phyloP scores from a whole-genome alignment of 2,888 invertebrate genomes.

The Eupithecia tripunctaria region DNA sequence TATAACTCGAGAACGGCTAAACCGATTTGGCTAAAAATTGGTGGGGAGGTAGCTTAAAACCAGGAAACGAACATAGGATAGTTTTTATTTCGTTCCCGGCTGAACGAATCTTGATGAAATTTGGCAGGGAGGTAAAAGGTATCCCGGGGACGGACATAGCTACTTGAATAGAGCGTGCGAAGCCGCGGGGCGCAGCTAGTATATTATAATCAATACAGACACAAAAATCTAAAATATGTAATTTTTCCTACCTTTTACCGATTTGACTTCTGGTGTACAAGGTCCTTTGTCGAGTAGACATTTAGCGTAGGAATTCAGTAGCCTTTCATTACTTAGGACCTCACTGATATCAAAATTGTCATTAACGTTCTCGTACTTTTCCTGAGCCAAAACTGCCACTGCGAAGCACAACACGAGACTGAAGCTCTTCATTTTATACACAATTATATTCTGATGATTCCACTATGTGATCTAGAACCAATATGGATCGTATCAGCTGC shows the following conservation, averaged over 20 bases:
- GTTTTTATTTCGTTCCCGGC: too few species aligned
- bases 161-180: too few species aligned
- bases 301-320: slow-evolving; percentile 87
- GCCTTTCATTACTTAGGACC: slow-evolving; percentile 86
- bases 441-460: slow-evolving; percentile 26
- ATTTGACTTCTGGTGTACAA: slow-evolving; percentile 89
- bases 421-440: slow-evolving; percentile 58
- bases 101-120: too few species aligned
- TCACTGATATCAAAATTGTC: slow-evolving; percentile 88
- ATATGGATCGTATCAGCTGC: slow-evolving; percentile 42
- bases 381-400: slow-evolving; percentile 59
- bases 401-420: slow-evolving; percentile 58
- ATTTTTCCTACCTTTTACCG: slow-evolving; percentile 86
- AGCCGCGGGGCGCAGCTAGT: too few species aligned
- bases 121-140: too few species aligned
- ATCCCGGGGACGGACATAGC: too few species aligned
- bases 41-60: too few species aligned
- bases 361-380: slow-evolving; percentile 85
- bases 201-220: not conserved
- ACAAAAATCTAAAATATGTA: not conserved
- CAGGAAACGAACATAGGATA: too few species aligned
- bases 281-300: slow-evolving; percentile 87
- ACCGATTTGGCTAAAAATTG: too few species aligned
- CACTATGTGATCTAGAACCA: slow-evolving; percentile 32
- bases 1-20: too few species aligned